Percentiles rank a stretch among this genome's conserved stretches.
Evolutionary conservation across 37 sponge, comb jelly and placozoan species (phyloP).

Genomic region (Dysidea cf. avara): DNA sequence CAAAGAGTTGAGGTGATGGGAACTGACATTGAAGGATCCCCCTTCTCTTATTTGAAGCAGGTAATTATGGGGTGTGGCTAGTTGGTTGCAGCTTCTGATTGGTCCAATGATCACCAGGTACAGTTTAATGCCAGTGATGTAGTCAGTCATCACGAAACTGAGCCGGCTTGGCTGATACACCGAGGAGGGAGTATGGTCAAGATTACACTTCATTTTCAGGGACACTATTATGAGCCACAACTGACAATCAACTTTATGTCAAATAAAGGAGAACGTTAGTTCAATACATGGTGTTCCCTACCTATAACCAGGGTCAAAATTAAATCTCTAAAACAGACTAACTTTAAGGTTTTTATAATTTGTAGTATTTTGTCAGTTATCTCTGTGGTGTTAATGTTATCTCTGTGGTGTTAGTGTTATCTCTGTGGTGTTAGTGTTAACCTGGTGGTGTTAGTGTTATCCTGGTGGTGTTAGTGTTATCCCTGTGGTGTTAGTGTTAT

Average conservation of each 20-base stretch:
- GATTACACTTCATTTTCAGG: constrained; percentile 27
- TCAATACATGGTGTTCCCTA: too few relatives aligned
- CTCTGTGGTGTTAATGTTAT: too few relatives aligned
- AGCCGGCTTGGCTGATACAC: not conserved
- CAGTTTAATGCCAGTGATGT: not conserved
- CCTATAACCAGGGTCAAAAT: too few relatives aligned
- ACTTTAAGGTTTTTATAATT: too few relatives aligned
- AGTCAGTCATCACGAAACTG: not conserved
- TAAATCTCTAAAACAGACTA: too few relatives aligned
- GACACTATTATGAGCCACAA: constrained; percentile 60
- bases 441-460: too few relatives aligned
- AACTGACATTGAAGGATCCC: constrained; percentile 25
- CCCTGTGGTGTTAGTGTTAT: too few relatives aligned
- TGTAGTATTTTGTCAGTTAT: too few relatives aligned
- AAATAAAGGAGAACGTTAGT: constrained; percentile 12
- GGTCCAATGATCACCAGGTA: not conserved
- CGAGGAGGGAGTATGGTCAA: constrained; percentile 2
- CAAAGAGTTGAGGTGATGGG: constrained; percentile 40
- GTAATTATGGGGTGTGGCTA: constrained; percentile 6
- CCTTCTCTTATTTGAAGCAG: constrained; percentile 59
- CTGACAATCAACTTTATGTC: constrained; percentile 16
- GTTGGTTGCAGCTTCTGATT: not conserved
- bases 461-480: too few relatives aligned
- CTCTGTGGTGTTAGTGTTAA: too few relatives aligned
- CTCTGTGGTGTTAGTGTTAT: too few relatives aligned